Evolutionary conservation across 2,888 invertebrate genomes (phyloP).

Genomic region (Nemoura dubitans): DNA sequence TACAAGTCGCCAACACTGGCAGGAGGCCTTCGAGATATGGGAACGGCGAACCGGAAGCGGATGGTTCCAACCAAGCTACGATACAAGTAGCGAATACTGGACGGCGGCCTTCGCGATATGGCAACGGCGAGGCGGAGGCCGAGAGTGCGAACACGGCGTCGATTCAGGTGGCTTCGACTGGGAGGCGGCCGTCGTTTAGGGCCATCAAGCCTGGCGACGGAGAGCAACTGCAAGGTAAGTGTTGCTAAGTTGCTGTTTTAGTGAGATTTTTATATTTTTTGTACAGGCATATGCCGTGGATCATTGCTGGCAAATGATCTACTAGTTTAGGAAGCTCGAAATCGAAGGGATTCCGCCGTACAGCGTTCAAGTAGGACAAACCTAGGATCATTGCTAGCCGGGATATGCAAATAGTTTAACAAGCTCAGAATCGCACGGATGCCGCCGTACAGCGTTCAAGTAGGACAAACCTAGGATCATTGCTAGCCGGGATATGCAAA

Average conservation of each 20-base stretch:
- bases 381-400: no score
- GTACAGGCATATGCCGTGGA: not conserved
- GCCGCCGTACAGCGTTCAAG: no score
- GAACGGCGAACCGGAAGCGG: slow-evolving; percentile 53
- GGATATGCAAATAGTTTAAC: no score
- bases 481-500: no score
- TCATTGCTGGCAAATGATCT: no score
- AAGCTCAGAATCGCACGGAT: no score
- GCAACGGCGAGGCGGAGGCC: slow-evolving; percentile 53
- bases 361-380: no score
- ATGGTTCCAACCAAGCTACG: slow-evolving; percentile 55
- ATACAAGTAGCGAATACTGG: slow-evolving; percentile 57
- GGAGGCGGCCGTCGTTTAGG: slow-evolving; percentile 61
- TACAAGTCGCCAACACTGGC: slow-evolving; percentile 57
- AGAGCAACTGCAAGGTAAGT: slow-evolving; percentile 55
- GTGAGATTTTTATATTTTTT: not conserved
- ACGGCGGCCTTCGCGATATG: slow-evolving; percentile 55
- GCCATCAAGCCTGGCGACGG: slow-evolving; percentile 57
- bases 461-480: no score
- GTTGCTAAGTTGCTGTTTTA: not conserved
- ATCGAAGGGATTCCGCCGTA: no score
- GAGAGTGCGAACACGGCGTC: slow-evolving; percentile 55
- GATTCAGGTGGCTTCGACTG: slow-evolving; percentile 57
- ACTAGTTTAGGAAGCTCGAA: no score
- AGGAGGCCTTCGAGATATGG: slow-evolving; percentile 55